These are phyloP conservation scores for Numenius phaeopus DNA, from an alignment of 2,797 vertebrate genomes.

Conservation along the genomic window DNA sequence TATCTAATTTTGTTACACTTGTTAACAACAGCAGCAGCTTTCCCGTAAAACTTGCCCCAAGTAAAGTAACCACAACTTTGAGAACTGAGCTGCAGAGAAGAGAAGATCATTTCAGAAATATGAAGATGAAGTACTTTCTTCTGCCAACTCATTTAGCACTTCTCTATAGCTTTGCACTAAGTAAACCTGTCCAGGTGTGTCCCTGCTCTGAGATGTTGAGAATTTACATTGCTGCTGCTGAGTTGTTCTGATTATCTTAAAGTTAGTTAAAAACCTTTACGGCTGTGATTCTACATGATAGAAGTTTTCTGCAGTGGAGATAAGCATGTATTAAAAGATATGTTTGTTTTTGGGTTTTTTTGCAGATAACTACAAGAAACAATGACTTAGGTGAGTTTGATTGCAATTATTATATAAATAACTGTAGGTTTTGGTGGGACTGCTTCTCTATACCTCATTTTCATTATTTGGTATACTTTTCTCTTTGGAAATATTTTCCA, in stretches of 20 bases:
- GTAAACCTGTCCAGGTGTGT: slow-evolving; percentile 69
- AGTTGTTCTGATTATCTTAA: neutral
- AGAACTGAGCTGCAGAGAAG: slow-evolving; percentile 18
- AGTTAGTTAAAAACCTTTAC: neutral
- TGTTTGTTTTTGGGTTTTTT: neutral
- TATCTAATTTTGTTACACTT: slow-evolving; percentile 56
- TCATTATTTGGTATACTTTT: neutral
- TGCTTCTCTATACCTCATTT: neutral
- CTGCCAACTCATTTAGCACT: slow-evolving; percentile 41
- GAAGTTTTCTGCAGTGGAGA: neutral
- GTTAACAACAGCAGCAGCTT: slow-evolving; percentile 50
- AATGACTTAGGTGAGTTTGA: slow-evolving; percentile 58
- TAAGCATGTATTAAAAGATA: neutral
- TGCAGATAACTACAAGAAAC: slow-evolving; percentile 45
- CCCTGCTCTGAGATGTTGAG: neutral
- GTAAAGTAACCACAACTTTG: slow-evolving; percentile 10
- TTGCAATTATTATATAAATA: slow-evolving; percentile 9
- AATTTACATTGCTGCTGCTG: slow-evolving; percentile 16
- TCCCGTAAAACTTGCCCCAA: slow-evolving; percentile 40
- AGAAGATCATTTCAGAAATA: neutral
- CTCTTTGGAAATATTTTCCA: neutral
- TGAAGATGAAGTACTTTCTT: slow-evolving; percentile 57
- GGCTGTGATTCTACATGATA: neutral
- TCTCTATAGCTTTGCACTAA: slow-evolving; percentile 39
- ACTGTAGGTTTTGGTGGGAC: neutral